Percentiles rank a stretch among this genome's conserved stretches.
These are phyloP conservation scores for Drosophila rhopaloa DNA, from an alignment of 1,140 invertebrate species.

Conservation along the genomic window DNA sequence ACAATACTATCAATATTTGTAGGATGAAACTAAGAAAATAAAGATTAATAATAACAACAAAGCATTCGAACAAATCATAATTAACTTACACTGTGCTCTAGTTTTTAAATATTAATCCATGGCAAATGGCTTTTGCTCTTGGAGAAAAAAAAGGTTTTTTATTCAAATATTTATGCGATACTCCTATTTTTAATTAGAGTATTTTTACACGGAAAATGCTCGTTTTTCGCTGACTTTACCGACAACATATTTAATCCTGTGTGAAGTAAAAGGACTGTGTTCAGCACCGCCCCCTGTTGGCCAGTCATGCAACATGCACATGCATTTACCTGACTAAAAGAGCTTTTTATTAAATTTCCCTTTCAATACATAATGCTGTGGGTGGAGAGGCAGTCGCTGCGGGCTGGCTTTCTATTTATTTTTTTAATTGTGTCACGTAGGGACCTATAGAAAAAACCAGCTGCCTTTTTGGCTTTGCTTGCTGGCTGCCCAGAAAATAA, in stretches of 20 bases:
- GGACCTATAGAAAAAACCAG: conserved; percentile 68
- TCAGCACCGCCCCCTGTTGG: conserved; percentile 49
- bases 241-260: conserved; percentile 18
- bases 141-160: neutral
- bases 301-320: conserved; percentile 51
- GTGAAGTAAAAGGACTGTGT: conserved; percentile 25
- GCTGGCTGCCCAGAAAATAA: conserved; percentile 7
- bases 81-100: neutral
- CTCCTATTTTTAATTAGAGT: conserved; percentile 12
- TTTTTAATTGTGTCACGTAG: conserved; percentile 82
- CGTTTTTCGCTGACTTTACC: neutral
- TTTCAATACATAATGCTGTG: conserved; percentile 64
- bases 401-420: conserved; percentile 69
- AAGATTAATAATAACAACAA: neutral
- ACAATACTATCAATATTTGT: neutral
- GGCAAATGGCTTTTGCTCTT: neutral
- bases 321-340: conserved; percentile 42
- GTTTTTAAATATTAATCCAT: neutral
- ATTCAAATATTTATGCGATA: neutral
- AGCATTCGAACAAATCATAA: neutral
- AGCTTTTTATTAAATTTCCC: conserved; percentile 74
- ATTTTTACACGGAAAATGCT: conserved; percentile 7
- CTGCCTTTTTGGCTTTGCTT: conserved; percentile 65
- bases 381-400: conserved; percentile 12
- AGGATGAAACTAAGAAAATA: neutral